Conservation (phyloP, 2,888 invertebrate genomes). For the Altica lythri region DNA sequence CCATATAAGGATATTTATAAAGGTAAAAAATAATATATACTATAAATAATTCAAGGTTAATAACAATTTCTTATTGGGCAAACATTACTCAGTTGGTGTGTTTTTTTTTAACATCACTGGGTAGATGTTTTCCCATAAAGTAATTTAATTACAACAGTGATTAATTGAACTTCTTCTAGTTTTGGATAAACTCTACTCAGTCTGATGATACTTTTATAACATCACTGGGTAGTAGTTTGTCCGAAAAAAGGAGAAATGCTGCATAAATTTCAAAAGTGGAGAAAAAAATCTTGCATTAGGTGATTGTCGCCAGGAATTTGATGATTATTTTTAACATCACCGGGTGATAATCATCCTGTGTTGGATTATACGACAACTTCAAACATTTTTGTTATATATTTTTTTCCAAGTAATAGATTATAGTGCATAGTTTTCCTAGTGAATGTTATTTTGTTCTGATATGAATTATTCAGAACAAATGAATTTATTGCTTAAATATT, state of each 20-base stretch:
- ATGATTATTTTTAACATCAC: conserved; percentile 42
- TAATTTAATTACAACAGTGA: conserved; percentile 5
- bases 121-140: conserved; percentile 34
- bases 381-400: too few species aligned
- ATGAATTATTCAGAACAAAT: too few species aligned
- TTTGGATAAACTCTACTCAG: conserved; percentile 31
- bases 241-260: conserved; percentile 18
- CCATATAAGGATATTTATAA: neutral
- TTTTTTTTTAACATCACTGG: conserved; percentile 37
- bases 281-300: conserved; percentile 31
- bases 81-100: conserved; percentile 37
- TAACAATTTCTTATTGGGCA: conserved; percentile 22
- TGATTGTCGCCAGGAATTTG: conserved; percentile 43
- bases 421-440: too few species aligned
- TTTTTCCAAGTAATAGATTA: too few species aligned
- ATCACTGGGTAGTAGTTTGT: conserved; percentile 42
- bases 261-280: neutral
- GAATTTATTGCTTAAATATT: too few species aligned
- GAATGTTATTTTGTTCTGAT: too few species aligned
- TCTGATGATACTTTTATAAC: conserved; percentile 26
- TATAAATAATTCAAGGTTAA: too few species aligned
- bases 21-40: too few species aligned
- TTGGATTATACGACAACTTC: conserved; percentile 20
- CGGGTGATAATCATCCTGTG: conserved; percentile 50
- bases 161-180: conserved; percentile 13